Evolutionary conservation across 2,888 invertebrate genomes (phyloP).

Genomic region (Pyralis farinalis): DNA sequence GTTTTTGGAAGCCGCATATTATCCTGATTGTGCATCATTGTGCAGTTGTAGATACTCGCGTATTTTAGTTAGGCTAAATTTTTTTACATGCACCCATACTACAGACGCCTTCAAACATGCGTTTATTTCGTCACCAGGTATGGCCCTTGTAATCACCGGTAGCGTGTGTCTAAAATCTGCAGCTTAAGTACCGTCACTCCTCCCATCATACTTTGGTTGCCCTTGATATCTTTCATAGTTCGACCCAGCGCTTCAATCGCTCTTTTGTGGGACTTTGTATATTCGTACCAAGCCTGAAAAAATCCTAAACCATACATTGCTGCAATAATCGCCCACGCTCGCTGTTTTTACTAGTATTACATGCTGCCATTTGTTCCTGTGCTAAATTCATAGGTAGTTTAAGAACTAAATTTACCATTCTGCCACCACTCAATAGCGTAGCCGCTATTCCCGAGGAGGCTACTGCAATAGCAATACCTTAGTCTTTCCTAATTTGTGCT

Average conservation of each 20-base stretch:
- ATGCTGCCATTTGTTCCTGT: slow-evolving; percentile 19
- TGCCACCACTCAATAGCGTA: too few relatives aligned
- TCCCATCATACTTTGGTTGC: slow-evolving; percentile 16
- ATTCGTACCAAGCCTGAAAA: too few relatives aligned
- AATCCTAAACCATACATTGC: not conserved
- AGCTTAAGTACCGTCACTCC: slow-evolving; percentile 17
- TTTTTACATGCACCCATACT: too few relatives aligned
- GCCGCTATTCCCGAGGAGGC: too few relatives aligned
- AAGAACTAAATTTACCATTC: slow-evolving; percentile 12
- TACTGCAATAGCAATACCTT: slow-evolving; percentile 18
- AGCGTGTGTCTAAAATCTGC: slow-evolving; percentile 23
- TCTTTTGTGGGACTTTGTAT: slow-evolving; percentile 18
- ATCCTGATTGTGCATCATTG: too few relatives aligned
- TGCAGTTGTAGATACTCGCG: too few relatives aligned
- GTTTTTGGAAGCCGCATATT: too few relatives aligned
- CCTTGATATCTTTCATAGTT: slow-evolving; percentile 12
- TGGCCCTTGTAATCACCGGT: slow-evolving; percentile 16
- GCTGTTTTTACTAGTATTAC: slow-evolving; percentile 21
- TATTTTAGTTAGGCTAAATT: too few relatives aligned
- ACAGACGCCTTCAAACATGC: slow-evolving; percentile 18
- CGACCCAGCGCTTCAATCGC: slow-evolving; percentile 15
- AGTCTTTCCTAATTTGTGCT: slow-evolving; percentile 17
- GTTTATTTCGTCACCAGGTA: slow-evolving; percentile 18
- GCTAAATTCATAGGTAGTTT: slow-evolving; percentile 17
- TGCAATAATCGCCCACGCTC: slow-evolving; percentile 12